These are phyloP conservation scores for Acrossocheilus fasciatus DNA, from an alignment of 2,797 vertebrate species.

Conservation along the genomic window DNA sequence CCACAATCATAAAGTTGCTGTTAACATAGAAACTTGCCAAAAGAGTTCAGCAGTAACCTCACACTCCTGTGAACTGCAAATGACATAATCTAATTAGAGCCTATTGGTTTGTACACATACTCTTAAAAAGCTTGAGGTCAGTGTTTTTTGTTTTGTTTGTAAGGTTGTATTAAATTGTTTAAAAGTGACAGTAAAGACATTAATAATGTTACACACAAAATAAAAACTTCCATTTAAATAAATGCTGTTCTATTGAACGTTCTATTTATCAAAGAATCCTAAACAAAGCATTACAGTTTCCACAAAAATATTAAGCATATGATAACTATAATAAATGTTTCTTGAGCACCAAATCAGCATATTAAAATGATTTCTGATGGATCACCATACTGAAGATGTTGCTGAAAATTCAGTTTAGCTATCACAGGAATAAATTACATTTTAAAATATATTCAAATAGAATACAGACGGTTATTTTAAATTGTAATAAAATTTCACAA, in stretches of 20 bases:
- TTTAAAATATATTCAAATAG: background rate
- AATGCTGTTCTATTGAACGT: too few species aligned
- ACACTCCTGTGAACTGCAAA: background rate
- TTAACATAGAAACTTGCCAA: background rate
- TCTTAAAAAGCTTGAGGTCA: background rate
- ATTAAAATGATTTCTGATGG: background rate
- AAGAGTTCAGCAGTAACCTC: background rate
- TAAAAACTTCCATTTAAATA: too few species aligned
- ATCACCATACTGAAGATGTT: background rate
- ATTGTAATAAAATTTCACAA: background rate
- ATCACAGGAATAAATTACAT: background rate
- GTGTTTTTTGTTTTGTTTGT: background rate
- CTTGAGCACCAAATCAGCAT: background rate
- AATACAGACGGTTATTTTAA: background rate
- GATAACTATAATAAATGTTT: background rate
- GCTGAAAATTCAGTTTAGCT: background rate
- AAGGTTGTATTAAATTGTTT: background rate
- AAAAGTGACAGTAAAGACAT: background rate
- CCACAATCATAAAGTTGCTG: background rate
- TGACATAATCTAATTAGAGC: background rate
- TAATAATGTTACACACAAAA: too few species aligned
- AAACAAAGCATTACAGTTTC: background rate
- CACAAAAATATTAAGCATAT: background rate
- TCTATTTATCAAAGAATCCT: background rate
- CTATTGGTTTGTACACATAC: background rate